Conservation (phyloP, 1,140 invertebrate species). For the Microplitis demolitor region DNA sequence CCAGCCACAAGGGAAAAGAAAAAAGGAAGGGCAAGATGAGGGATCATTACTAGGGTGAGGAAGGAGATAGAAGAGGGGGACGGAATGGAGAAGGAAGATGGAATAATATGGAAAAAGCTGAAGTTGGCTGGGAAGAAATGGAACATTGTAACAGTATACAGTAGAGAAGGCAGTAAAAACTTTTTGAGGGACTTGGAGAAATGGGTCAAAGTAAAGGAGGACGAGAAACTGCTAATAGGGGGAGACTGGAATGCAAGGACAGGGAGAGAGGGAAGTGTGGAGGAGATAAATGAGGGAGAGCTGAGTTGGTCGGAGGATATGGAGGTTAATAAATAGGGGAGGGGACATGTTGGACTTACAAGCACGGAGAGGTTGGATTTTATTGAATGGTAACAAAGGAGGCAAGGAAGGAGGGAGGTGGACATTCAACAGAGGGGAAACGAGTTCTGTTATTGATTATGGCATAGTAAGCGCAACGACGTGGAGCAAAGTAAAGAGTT, state of each 20-base stretch:
- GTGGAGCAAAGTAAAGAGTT: too few species aligned
- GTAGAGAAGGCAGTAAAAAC: background rate
- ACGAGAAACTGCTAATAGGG: background rate
- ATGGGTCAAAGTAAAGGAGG: background rate
- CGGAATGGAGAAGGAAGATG: background rate
- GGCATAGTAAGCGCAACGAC: too few species aligned
- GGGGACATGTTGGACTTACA: background rate
- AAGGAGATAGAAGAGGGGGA: background rate
- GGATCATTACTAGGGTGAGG: conserved; percentile 20
- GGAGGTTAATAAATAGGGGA: conserved; percentile 12
- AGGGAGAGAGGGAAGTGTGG: conserved; percentile 7
- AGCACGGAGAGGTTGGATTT: background rate
- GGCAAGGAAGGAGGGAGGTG: background rate
- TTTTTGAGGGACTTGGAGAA: background rate
- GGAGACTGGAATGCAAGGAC: conserved; percentile 27
- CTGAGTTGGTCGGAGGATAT: conserved; percentile 21
- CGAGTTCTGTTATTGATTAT: too few species aligned
- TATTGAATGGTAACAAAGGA: too few species aligned
- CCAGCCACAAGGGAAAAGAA: conserved; percentile 15
- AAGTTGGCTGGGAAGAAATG: background rate
- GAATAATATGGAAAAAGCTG: background rate
- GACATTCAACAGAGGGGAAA: too few species aligned
- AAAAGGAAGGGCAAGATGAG: conserved; percentile 25
- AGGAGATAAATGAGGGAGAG: background rate
- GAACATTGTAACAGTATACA: background rate